Conservation (phyloP, 2,113 vertebrate species). For the Enhydra lutris region DNA sequence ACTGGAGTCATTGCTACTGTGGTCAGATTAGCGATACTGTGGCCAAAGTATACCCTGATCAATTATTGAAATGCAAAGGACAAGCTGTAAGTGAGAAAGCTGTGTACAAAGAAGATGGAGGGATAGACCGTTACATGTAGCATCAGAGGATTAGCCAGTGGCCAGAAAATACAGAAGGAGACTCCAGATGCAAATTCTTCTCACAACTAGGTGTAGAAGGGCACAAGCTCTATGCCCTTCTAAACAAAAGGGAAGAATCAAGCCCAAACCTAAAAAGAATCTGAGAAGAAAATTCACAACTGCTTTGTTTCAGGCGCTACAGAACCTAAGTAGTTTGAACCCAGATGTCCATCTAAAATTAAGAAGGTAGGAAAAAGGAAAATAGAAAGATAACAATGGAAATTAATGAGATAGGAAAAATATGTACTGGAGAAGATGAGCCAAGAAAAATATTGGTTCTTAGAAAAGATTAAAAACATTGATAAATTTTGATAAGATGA, state of each 20-base stretch:
- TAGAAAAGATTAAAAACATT: background rate
- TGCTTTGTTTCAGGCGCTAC: background rate
- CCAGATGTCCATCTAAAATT: background rate
- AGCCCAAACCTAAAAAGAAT: background rate
- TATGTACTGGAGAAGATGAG: background rate
- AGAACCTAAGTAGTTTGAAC: background rate
- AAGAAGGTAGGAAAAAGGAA: constrained; percentile 13
- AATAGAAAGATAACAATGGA: background rate
- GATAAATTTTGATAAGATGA: background rate
- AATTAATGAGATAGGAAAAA: background rate
- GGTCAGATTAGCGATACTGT: background rate
- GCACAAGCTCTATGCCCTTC: background rate
- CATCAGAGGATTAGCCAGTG: background rate
- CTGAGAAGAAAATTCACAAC: background rate
- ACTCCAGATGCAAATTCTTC: background rate
- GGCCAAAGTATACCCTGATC: background rate
- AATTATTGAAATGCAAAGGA: background rate
- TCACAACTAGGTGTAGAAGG: background rate
- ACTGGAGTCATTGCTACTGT: background rate
- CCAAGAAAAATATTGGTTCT: background rate
- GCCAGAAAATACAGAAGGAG: background rate
- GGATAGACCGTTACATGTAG: accelerated
- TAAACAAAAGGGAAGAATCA: background rate
- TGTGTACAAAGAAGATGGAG: background rate
- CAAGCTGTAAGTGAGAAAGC: background rate